Percentiles rank a stretch among this genome's conserved stretches.
phyloP scores from a whole-genome alignment of 2,888 invertebrate genomes.

The Oligia strigilis region DNA sequence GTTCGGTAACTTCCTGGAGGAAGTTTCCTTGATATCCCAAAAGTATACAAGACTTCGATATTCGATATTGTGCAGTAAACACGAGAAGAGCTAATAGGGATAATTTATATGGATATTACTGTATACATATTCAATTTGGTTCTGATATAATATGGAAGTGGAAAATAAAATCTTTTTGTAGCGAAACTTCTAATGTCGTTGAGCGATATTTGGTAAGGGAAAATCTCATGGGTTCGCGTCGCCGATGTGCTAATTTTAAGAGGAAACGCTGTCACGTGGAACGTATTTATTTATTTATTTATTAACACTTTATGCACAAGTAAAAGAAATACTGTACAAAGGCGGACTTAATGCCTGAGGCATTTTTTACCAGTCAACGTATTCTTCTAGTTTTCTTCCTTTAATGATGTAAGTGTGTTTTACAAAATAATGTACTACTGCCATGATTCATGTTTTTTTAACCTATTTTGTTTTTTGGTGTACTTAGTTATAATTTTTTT shows the following conservation, averaged over 20 bases:
- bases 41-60: slow-evolving; percentile 54
- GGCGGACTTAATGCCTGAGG: too few species aligned
- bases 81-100: not conserved
- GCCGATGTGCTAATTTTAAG: not conserved
- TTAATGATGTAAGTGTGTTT: not conserved
- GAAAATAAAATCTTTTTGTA: not conserved
- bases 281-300: too few species aligned
- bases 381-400: not conserved
- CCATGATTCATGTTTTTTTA: not conserved
- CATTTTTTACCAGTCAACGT: too few species aligned
- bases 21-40: slow-evolving; percentile 57
- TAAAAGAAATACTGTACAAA: too few species aligned
- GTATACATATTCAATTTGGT: not conserved
- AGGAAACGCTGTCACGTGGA: not conserved
- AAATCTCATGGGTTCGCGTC: not conserved
- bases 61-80: slow-evolving; percentile 44
- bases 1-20: slow-evolving; percentile 46
- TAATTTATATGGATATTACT: slow-evolving; percentile 1
- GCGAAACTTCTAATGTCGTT: not conserved
- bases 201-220: not conserved
- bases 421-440: not conserved
- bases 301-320: too few species aligned
- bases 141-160: not conserved
- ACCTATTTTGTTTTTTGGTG: not conserved
- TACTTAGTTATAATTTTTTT: not conserved